Evolutionary conservation across 2,113 vertebrate genomes (phyloP), one percentile per base, ranked within the genome.

Genomic region (Grantiella picta): DNA sequence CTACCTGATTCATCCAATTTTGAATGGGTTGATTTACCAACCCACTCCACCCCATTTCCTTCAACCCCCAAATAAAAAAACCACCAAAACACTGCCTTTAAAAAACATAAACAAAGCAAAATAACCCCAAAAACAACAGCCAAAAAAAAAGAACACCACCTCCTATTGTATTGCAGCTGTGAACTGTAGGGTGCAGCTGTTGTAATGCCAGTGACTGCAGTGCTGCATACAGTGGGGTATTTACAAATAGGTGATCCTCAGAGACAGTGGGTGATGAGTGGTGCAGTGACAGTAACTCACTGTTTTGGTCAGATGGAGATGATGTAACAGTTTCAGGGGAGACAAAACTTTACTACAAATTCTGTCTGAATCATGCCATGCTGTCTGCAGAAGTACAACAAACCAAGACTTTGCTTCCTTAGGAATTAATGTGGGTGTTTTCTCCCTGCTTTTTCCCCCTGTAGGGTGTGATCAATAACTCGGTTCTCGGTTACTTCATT

Each of bases 401-500:
- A 15, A 63, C n/a, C 23, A 5, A n/a, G 28, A 7, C 22, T 64
- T 57, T 47, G 16, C 42, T 90, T 96, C 60, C 27, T 65, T 50
- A 27, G 54, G 54, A 65, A 61, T 69, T 89, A 75, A 92, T 5
- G 3, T 45, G 40, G 5, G 0, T 53, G 27, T 52, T 59, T 47
- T 29, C 28, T 76, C 50, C 14, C 27, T 68, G 13, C 28, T 70
- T 82, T 79, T 36, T 77, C 38, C 60, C 38, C 68, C 82, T 96
- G 77, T 53, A 99, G 99, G 99, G 99, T 53, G 98, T 99, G 90
- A 99, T 99, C 97, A 99, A 99, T 97, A 99, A 99, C 97, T 99
- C 99, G 3, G 99, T 99, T 85, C 98, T 99, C 53, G 99, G 99
- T 77, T 99, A 99, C 96, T 99, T 99, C 97, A 99, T 99, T 31